A percentile compares a stretch with the other conserved stretches of the same genome.
phyloP scores from a whole-genome alignment of 2,888 invertebrate genomes.

The Lepidochitona cinerea region DNA sequence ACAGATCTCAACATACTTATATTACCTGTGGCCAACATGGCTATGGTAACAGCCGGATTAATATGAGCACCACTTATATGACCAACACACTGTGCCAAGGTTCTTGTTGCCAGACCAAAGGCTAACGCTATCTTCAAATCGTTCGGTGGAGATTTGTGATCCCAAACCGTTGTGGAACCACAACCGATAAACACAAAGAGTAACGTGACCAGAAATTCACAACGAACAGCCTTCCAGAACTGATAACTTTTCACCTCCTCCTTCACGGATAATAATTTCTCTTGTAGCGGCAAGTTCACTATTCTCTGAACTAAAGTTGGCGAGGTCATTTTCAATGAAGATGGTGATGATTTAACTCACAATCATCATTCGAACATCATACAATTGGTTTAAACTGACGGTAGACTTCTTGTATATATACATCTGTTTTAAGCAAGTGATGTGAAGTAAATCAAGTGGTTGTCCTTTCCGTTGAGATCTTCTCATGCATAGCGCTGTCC shows the following conservation, averaged over 20 bases:
- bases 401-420: too few species aligned
- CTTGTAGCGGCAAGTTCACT: slow-evolving; percentile 26
- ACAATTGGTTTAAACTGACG: too few species aligned
- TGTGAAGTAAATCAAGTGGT: too few species aligned
- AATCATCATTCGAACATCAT: too few species aligned
- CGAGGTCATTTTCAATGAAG: background rate
- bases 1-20: slow-evolving; percentile 82
- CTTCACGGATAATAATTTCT: slow-evolving; percentile 34
- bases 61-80: slow-evolving; percentile 69
- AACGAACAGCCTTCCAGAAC: slow-evolving; percentile 70
- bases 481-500: too few species aligned
- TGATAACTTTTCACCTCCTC: slow-evolving; percentile 61
- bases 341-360: too few species aligned
- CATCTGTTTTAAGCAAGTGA: too few species aligned
- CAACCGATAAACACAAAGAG: slow-evolving; percentile 68
- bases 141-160: slow-evolving; percentile 27
- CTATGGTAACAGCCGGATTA: slow-evolving; percentile 70
- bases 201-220: slow-evolving; percentile 69
- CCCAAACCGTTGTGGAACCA: slow-evolving; percentile 50
- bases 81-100: slow-evolving; percentile 67
- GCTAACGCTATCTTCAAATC: slow-evolving; percentile 61
- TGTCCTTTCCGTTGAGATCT: too few species aligned
- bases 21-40: slow-evolving; percentile 84
- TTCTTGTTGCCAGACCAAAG: slow-evolving; percentile 67
- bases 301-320: background rate